Evolutionary conservation across 2,113 vertebrate species (phyloP).

Genomic region (Rallus limicola): DNA sequence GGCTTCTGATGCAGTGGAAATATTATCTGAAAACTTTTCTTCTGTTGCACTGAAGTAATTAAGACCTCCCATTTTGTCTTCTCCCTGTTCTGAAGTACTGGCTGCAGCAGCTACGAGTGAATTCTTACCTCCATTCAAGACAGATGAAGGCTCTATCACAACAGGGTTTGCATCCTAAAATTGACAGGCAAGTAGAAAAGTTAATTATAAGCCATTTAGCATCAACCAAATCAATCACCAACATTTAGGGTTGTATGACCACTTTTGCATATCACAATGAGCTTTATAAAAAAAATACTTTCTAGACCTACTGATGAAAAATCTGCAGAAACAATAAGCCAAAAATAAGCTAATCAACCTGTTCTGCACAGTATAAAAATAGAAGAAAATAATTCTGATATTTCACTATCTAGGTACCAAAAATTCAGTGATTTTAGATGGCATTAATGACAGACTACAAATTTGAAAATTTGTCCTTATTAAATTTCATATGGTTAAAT

Average conservation of each 20-base stretch:
- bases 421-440: neutral
- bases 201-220: neutral
- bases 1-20: slow-evolving; percentile 93
- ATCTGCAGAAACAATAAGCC: neutral
- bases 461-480: neutral
- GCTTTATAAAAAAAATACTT: neutral
- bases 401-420: neutral
- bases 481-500: neutral
- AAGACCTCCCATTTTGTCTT: slow-evolving; percentile 77
- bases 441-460: neutral
- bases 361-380: neutral
- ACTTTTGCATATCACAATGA: rapidly evolving
- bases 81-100: slow-evolving; percentile 76
- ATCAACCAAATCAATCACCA: neutral
- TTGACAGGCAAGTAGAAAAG: neutral
- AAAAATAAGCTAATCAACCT: neutral
- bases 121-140: slow-evolving; percentile 82
- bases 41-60: slow-evolving; percentile 82
- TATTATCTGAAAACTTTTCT: slow-evolving; percentile 90
- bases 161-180: slow-evolving; percentile 89
- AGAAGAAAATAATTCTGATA: too few species aligned
- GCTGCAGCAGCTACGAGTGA: slow-evolving; percentile 70
- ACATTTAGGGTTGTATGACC: neutral
- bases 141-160: slow-evolving; percentile 90
- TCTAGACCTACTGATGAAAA: neutral